Conservation (phyloP, 2,888 invertebrate genomes). For the Drosophila helvetica region DNA sequence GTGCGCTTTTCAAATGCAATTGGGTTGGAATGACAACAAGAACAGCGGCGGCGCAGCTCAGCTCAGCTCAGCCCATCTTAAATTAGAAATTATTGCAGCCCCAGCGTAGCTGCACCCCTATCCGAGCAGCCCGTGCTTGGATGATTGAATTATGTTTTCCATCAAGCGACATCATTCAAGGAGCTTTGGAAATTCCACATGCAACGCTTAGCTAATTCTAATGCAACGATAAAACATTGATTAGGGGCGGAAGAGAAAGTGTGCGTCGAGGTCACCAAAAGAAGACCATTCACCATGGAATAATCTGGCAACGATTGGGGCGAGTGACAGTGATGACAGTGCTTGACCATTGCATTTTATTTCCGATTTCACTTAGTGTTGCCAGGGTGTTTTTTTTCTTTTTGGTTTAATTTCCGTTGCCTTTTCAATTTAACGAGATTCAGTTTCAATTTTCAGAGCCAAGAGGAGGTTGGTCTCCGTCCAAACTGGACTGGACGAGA, state of each 20-base stretch:
- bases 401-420: constrained; percentile 52
- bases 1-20: constrained; percentile 1
- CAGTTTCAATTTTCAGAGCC: constrained; percentile 59
- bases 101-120: not conserved
- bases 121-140: not conserved
- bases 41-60: not conserved
- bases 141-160: constrained; percentile 37
- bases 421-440: constrained; percentile 55
- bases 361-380: constrained; percentile 48
- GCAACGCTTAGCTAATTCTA: not conserved
- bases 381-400: constrained; percentile 20
- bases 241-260: not conserved
- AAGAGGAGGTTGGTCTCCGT: not conserved
- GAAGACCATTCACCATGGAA: too few species aligned
- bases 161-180: constrained; percentile 8
- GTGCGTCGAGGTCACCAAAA: not conserved
- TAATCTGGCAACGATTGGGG: constrained; percentile 10
- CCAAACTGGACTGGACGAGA: constrained; percentile 4
- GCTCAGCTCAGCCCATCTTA: too few species aligned
- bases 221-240: not conserved
- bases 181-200: constrained; percentile 22
- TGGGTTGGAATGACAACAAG: not conserved
- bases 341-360: constrained; percentile 38
- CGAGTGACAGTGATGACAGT: not conserved
- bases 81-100: not conserved